Base-by-base conservation (phyloP, 2,797 vertebrate species). In the Hylomyscus alleni region DNA sequence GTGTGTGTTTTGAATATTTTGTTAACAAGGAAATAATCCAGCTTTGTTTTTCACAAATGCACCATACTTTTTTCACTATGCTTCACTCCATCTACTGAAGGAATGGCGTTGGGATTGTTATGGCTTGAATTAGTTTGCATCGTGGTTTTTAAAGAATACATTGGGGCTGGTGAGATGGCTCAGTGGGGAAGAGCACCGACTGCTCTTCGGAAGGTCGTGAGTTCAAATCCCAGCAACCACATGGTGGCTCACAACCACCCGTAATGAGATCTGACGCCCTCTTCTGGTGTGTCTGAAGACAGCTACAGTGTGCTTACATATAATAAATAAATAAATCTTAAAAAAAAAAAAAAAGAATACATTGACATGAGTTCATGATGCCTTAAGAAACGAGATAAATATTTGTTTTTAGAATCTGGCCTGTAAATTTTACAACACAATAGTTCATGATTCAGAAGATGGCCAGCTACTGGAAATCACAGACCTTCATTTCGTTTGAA, bases 1-100 rank as follows among this genome's bases (percentile, higher is more conserved):
- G 58, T 75, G 34, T 89, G 44, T 96, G 90, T 95, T 52, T 34
- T 95, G 73, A 94, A 83, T 95, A 58, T 91, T 94, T 87, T 93
- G 62, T 60, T 95, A 89, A 93, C 80, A 91, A 67, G 47, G 40
- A 85, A 96, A 89, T 92, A 91, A 84, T 84, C 96, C 54, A 94
- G 50, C 80, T 95, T 97, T 67, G 22, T 47, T 96, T 95, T 96
- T 56, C 13, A 95, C 52, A 77, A 34, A 89, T 65, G 3, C 9
- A 78, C 8, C 1, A 26, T n/a, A 12, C 58, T 76, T 80, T 89
- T 82, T 67, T 73, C 52, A 86, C 8, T 40, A 3, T 87, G 34
- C 5, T 87, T 89, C 34, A 22, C 5, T 93, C 86, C 85, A 14
- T 77, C 44, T 96, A 26, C 77, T 58, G 69, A 83, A 73, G 29